Percentiles rank a stretch among this genome's conserved stretches.
phyloP scores from a whole-genome alignment of 2,113 vertebrate species.

The Agapornis roseicollis region DNA sequence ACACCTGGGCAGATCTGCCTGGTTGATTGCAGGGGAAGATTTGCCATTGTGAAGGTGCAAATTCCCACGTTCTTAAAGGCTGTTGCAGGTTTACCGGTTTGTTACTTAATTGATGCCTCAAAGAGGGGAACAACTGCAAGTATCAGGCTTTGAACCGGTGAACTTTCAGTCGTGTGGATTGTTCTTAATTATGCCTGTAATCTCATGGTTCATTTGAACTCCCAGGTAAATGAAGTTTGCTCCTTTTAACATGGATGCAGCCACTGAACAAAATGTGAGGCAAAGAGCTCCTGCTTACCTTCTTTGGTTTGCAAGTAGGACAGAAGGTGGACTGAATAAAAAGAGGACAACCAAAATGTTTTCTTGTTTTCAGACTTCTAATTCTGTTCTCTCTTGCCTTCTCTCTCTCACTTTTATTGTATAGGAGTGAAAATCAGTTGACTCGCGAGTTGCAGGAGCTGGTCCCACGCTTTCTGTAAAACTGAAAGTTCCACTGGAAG shows the following conservation, averaged over 20 bases:
- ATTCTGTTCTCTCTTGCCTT: background rate
- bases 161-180: background rate
- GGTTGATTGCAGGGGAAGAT: background rate
- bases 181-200: background rate
- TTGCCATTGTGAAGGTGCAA: background rate
- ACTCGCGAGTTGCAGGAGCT: background rate
- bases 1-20: background rate
- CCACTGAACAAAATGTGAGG: background rate
- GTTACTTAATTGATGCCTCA: background rate
- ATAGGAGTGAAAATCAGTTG: background rate
- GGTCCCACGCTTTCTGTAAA: background rate
- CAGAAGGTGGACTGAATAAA: background rate
- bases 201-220: constrained; percentile 7
- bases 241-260: background rate
- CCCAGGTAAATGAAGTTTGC: background rate
- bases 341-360: background rate
- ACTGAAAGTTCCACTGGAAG: background rate
- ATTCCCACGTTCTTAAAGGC: background rate
- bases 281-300: background rate
- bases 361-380: background rate
- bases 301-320: background rate
- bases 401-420: background rate
- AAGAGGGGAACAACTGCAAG: background rate
- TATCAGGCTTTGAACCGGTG: background rate
- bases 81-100: background rate